Conservation (phyloP, 2,888 invertebrate species). For the Leptothorax acervorum region DNA sequence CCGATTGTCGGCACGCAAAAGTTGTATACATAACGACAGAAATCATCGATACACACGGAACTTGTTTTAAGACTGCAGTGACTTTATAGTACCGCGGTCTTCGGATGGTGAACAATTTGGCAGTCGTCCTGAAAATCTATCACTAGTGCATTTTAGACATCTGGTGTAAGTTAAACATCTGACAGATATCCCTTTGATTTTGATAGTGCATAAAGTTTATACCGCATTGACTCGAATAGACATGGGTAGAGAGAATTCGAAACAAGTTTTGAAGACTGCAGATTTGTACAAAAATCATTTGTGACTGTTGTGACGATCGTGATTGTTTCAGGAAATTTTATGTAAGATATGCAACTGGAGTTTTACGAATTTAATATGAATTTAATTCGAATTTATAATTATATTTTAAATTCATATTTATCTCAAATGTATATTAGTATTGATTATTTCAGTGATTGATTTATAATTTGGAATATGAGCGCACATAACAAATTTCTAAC, state of each 20-base stretch:
- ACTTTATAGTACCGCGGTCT: neutral
- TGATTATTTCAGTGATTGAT: neutral
- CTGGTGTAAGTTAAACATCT: slow-evolving; percentile 6
- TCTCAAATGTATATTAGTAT: neutral
- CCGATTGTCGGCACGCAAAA: neutral
- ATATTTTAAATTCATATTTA: neutral
- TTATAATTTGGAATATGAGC: neutral
- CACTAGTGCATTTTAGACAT: neutral
- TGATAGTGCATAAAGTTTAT: neutral
- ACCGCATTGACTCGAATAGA: neutral
- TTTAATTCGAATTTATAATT: neutral
- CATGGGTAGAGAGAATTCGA: neutral
- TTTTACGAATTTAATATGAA: neutral
- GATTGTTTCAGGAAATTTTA: neutral
- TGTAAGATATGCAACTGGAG: neutral
- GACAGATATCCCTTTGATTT: neutral
- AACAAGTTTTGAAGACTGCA: neutral
- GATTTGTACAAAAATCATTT: neutral
- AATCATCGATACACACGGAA: neutral
- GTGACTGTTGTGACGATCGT: neutral
- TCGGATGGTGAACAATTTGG: slow-evolving; percentile 2
- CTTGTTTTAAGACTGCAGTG: neutral
- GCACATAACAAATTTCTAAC: neutral
- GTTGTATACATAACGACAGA: neutral
- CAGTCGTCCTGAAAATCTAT: neutral